These are phyloP conservation scores for Sitophilus oryzae DNA, from an alignment of 1,140 invertebrate genomes.

Conservation along the genomic window DNA sequence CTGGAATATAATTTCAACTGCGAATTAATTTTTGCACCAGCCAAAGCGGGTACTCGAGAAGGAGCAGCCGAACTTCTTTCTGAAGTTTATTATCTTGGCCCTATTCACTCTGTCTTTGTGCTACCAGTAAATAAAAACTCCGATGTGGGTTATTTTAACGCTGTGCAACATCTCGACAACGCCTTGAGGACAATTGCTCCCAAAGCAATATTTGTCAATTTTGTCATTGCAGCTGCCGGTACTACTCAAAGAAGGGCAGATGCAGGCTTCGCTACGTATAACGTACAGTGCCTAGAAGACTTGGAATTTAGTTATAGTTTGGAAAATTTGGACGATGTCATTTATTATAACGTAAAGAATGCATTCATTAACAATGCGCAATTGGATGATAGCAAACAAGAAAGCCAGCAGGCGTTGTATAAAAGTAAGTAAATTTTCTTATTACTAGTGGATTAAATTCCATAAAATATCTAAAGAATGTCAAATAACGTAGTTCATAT, in stretches of 20 bases:
- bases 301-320: slow-evolving; percentile 32
- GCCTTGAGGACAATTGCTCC: slow-evolving; percentile 35
- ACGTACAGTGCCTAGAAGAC: slow-evolving; percentile 32
- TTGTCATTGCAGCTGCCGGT: slow-evolving; percentile 31
- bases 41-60: slow-evolving; percentile 34
- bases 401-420: slow-evolving; percentile 34
- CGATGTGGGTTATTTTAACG: slow-evolving; percentile 32
- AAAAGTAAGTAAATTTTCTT: slow-evolving; percentile 36
- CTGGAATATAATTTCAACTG: slow-evolving; percentile 32
- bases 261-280: slow-evolving; percentile 34
- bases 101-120: slow-evolving; percentile 35
- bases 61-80: slow-evolving; percentile 35
- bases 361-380: slow-evolving; percentile 35
- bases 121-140: slow-evolving; percentile 28
- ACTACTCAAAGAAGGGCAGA: slow-evolving; percentile 31
- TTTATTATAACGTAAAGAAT: slow-evolving; percentile 30
- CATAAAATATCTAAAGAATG: too few species aligned
- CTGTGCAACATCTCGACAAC: slow-evolving; percentile 37
- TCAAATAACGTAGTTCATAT: too few species aligned
- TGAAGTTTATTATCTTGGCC: slow-evolving; percentile 33
- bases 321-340: slow-evolving; percentile 33
- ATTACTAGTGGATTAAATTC: too few species aligned
- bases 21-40: slow-evolving; percentile 30
- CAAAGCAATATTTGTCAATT: slow-evolving; percentile 38
- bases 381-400: slow-evolving; percentile 30